Base-by-base conservation (phyloP, 1,140 invertebrate species). In the Brachionus angularis region DNA sequence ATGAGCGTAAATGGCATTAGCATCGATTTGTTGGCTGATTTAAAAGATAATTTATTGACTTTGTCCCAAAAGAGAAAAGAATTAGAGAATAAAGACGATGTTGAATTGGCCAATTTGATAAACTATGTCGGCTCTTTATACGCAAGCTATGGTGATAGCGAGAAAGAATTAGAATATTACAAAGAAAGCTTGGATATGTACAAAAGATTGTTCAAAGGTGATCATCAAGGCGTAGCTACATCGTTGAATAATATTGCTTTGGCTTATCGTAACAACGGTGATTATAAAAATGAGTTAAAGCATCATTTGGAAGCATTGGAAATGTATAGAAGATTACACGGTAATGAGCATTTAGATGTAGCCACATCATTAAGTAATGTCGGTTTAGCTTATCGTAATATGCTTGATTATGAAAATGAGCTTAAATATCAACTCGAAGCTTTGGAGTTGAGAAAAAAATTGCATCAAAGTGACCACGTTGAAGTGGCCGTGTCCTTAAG, bases 231-330 rank as follows among this genome's bases (percentile, higher is more conserved):
- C 4, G 46, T 67, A 16, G 62, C 62, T 4, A 67, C 42, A 7
- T 47, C 62, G 16, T 67, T 47, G 14, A 67, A 67, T 21, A 67
- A 67, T 46, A 34, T 67, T 34, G 62, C 39, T 10, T 33, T 67
- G 4, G 46, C 42, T 3, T 67, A 31, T 27, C 31, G 42, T 31
- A 67, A 33, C 29, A 47, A 47, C 31, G 46, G 46, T 21, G 62
- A 67, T 5, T 46, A 27, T 4, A 67, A 46, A 50, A 46, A 47
- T 50, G 42, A 46, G 39, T 18, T 47, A 29, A 50, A 46, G 5
- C 46, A 67, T 67, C 46, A 47, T 50, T 46, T 67, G 21, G 46
- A 67, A 50, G 46, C 62, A 27, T 5, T 67, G n/a, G 46, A 67
- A 0, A 67, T 67, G 42, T 67, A 67, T 34, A 67, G 21, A 34